These are phyloP conservation scores for Macaca nemestrina DNA, from an alignment of 2,113 vertebrate species.

Conservation along the genomic window DNA sequence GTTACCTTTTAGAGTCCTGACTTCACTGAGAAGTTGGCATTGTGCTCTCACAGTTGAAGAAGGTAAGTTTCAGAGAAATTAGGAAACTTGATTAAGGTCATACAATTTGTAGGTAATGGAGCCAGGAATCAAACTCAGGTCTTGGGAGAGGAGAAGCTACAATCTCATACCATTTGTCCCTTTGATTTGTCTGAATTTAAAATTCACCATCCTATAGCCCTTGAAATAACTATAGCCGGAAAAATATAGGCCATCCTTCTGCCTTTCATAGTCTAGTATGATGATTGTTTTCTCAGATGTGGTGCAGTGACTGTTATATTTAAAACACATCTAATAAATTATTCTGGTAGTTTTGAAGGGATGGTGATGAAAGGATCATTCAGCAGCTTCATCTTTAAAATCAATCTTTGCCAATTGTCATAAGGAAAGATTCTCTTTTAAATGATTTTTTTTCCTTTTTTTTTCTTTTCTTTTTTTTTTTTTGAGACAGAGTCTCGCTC, in stretches of 20 bases:
- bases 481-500: too few species aligned
- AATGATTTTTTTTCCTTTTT: conserved; percentile 29
- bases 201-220: not conserved
- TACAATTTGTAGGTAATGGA: not conserved
- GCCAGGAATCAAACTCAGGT: not conserved
- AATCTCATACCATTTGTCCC: not conserved
- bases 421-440: not conserved
- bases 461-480: not conserved
- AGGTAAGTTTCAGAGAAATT: conserved; percentile 7
- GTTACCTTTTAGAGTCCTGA: not conserved
- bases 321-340: not conserved
- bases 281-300: not conserved
- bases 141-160: not conserved
- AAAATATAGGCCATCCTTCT: not conserved
- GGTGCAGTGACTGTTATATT: not conserved
- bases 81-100: not conserved
- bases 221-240: not conserved
- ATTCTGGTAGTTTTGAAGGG: conserved; percentile 6
- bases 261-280: not conserved
- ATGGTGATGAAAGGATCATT: not conserved
- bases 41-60: not conserved
- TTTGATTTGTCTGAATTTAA: conserved; percentile 34
- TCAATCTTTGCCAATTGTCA: not conserved
- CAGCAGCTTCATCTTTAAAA: not conserved
- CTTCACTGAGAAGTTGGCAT: not conserved